Evolutionary conservation across 2,888 invertebrate genomes (phyloP).

Genomic region (Agrochola circellaris): DNA sequence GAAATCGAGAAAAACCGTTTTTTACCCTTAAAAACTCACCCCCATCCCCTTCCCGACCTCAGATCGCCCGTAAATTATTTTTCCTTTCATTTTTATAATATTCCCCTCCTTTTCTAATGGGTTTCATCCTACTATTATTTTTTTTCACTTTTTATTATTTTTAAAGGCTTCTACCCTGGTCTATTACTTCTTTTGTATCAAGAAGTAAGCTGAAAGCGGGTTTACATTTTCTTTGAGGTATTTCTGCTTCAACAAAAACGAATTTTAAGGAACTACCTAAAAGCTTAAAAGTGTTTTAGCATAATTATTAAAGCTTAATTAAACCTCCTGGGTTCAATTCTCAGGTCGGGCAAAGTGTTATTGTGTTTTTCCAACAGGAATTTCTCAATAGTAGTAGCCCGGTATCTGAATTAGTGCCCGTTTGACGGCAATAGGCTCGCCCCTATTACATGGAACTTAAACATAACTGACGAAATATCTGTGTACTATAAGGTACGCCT

Average conservation of each 20-base stretch:
- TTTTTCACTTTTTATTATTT: no score
- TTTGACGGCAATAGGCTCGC: background rate
- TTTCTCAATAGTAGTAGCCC: background rate
- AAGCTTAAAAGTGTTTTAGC: background rate
- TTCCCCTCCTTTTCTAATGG: no score
- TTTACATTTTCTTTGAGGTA: background rate
- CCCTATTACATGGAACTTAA: no score
- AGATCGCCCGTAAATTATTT: no score
- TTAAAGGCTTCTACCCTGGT: no score
- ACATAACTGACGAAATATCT: no score
- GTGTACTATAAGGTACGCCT: background rate
- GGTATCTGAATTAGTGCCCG: background rate
- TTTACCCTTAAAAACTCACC: no score
- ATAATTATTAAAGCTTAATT: background rate
- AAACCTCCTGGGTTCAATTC: background rate
- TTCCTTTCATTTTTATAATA: no score
- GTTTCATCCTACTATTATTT: no score
- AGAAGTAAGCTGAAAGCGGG: slow-evolving; percentile 39
- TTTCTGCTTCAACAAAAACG: background rate
- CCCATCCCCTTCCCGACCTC: no score
- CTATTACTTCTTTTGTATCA: background rate
- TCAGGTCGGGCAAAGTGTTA: background rate
- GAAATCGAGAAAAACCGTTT: no score
- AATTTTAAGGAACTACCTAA: background rate
- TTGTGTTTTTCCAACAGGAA: background rate